Conservation (phyloP, 1,140 invertebrate species). For the Leptinotarsa texana region DNA sequence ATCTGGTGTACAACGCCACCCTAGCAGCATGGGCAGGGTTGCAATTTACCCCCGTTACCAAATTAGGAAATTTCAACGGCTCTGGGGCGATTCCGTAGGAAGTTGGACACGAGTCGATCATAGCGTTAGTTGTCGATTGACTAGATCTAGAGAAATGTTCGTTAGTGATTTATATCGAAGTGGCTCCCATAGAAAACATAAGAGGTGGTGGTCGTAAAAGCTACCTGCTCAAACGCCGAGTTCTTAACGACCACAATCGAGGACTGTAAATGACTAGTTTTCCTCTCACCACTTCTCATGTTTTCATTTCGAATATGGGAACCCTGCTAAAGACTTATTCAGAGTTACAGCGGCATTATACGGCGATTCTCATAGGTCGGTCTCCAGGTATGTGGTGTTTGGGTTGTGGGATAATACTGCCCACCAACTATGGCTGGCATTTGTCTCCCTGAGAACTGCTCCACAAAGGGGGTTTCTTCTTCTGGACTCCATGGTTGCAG, state of each 20-base stretch:
- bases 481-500: constrained; percentile 13
- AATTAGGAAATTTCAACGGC: constrained; percentile 76
- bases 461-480: background rate
- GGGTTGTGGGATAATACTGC: constrained; percentile 8
- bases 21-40: constrained; percentile 76
- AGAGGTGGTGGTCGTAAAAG: too few species aligned
- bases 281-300: too few species aligned
- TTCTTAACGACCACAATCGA: too few species aligned
- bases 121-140: constrained; percentile 70
- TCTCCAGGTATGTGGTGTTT: background rate
- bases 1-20: constrained; percentile 79
- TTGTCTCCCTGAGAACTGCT: background rate
- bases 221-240: too few species aligned
- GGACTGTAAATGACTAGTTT: too few species aligned
- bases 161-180: too few species aligned
- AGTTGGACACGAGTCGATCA: constrained; percentile 71
- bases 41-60: constrained; percentile 76
- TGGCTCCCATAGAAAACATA: too few species aligned
- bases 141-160: constrained; percentile 59
- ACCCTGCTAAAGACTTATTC: background rate
- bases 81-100: constrained; percentile 70
- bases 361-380: background rate
- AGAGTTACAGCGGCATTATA: background rate
- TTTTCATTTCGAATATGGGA: background rate
- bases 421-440: background rate